These are phyloP conservation scores for Aurelia sp. DNA, from an alignment of 30 jellyfish, hydroid and myxozoan genomes.

Conservation along the genomic window DNA sequence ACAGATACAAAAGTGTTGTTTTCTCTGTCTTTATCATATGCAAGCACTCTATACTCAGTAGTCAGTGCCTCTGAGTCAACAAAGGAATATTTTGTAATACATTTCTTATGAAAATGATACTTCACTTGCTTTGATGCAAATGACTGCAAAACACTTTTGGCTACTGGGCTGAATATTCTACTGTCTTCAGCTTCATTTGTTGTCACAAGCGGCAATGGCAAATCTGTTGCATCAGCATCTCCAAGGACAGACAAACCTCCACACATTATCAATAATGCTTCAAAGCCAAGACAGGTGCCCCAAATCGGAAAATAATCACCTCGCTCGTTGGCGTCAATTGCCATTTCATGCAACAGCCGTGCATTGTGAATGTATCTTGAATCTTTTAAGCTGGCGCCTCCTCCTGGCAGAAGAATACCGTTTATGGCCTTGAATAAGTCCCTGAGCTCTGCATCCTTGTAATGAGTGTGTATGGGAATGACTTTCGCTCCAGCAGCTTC, in stretches of 20 bases:
- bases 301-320: conserved; percentile 82
- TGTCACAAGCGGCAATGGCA: conserved; percentile 49
- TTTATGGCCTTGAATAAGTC: conserved; percentile 48
- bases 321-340: conserved; percentile 55
- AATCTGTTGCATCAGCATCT: conserved; percentile 71
- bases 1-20: conserved; percentile 72
- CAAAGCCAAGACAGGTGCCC: conserved; percentile 91
- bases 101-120: conserved; percentile 75
- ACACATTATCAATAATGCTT: conserved; percentile 64
- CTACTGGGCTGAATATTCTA: conserved; percentile 24
- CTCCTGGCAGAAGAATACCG: conserved; percentile 89
- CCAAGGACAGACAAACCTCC: conserved; percentile 47
- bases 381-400: conserved; percentile 67
- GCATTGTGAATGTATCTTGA: conserved; percentile 52
- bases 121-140: conserved; percentile 45
- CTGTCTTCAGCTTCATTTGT: conserved; percentile 22
- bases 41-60: conserved; percentile 21
- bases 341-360: conserved; percentile 43
- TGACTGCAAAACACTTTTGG: conserved; percentile 7
- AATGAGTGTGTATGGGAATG: conserved; percentile 68
- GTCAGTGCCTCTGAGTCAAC: conserved; percentile 14
- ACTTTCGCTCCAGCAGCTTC: conserved; percentile 82
- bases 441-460: conserved; percentile 27
- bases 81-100: conserved; percentile 42
- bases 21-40: conserved; percentile 68